phyloP scores from a whole-genome alignment of 1,140 invertebrate species.

The Drosophila pruinosa region DNA sequence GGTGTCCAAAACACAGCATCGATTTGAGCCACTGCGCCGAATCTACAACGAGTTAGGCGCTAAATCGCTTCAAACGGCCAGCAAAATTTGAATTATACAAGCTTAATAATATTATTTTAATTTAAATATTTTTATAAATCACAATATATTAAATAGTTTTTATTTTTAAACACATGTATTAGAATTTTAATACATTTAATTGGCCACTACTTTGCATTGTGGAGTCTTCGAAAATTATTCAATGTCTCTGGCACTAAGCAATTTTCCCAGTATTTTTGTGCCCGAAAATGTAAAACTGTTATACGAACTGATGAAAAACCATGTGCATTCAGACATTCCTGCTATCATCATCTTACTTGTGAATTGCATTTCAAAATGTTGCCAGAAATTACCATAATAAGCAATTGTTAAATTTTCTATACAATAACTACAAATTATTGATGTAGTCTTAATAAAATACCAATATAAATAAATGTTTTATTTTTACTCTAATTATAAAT shows the following conservation, averaged over 20 bases:
- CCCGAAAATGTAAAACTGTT: slow-evolving; percentile 38
- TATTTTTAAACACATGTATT: neutral
- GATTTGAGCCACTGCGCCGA: slow-evolving; percentile 62
- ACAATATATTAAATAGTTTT: neutral
- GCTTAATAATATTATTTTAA: neutral
- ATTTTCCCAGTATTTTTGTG: slow-evolving; percentile 70
- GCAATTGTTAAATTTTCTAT: too few species aligned
- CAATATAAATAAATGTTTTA: too few species aligned
- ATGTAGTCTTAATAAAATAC: too few species aligned
- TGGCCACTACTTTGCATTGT: neutral
- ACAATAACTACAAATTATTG: too few species aligned
- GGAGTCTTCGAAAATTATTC: slow-evolving; percentile 25
- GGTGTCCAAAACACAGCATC: slow-evolving; percentile 12
- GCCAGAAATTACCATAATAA: too few species aligned
- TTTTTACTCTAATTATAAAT: too few species aligned
- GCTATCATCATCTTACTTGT: too few species aligned
- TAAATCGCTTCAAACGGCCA: slow-evolving; percentile 21
- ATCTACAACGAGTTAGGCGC: slow-evolving; percentile 32
- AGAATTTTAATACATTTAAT: neutral
- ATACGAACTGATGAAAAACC: slow-evolving; percentile 26
- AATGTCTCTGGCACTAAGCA: too few species aligned
- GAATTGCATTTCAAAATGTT: too few species aligned
- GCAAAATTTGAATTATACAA: slow-evolving; percentile 47
- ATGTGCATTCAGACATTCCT: neutral
- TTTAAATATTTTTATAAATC: neutral